These are phyloP conservation scores for Aptenodytes patagonicus DNA, from an alignment of 2,113 vertebrate species.

Conservation along the genomic window DNA sequence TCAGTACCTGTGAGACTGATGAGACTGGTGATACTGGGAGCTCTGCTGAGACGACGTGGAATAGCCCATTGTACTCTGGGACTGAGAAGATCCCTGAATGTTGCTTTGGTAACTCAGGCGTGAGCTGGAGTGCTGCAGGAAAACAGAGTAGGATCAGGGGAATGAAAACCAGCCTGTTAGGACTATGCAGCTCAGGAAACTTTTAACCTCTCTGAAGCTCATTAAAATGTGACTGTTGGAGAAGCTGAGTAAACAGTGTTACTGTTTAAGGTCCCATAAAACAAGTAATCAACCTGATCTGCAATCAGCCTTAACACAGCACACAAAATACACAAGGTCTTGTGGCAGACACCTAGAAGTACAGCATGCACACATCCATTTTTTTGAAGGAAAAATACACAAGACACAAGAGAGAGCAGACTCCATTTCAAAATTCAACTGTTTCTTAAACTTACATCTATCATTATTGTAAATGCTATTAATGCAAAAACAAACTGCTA, in stretches of 20 bases:
- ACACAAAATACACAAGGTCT: neutral
- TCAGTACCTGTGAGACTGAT: slow-evolving; percentile 96
- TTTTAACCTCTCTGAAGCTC: neutral
- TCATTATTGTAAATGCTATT: neutral
- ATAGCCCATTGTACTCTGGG: slow-evolving; percentile 94
- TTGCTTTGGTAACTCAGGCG: slow-evolving; percentile 99
- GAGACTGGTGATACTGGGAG: slow-evolving; percentile 89
- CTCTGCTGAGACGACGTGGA: slow-evolving; percentile 94
- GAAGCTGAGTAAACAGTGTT: neutral
- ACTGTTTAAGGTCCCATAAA: neutral
- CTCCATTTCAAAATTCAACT: neutral
- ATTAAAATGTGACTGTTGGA: neutral
- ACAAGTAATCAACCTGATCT: neutral
- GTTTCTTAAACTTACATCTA: neutral
- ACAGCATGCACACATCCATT: neutral
- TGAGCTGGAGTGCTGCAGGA: slow-evolving; percentile 88
- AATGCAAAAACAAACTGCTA: neutral
- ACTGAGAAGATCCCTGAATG: slow-evolving; percentile 92
- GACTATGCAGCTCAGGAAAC: neutral
- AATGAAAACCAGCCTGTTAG: neutral
- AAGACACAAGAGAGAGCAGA: neutral
- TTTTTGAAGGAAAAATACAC: neutral
- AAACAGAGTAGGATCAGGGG: neutral
- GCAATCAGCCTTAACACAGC: neutral
- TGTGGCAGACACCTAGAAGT: neutral